These are phyloP conservation scores for Hemicrepidius hirtus DNA, from an alignment of 2,888 invertebrate species.

Conservation along the genomic window DNA sequence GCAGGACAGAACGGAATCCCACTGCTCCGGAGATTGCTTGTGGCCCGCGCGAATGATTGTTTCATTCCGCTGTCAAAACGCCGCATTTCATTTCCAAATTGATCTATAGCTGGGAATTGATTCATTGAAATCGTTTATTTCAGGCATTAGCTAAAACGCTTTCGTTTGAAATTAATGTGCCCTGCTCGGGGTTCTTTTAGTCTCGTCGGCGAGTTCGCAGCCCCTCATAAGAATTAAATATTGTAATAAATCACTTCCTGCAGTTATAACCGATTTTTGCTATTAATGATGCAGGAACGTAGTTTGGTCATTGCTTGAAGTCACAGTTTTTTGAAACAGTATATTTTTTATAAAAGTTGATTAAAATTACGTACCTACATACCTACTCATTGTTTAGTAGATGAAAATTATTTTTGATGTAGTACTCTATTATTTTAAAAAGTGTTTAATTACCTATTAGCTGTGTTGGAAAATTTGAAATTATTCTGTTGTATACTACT, in stretches of 20 bases:
- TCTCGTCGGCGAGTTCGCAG: conserved; percentile 36
- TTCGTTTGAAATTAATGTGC: conserved; percentile 57
- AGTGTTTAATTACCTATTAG: too few species aligned
- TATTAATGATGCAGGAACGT: conserved; percentile 20
- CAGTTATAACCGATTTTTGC: conserved; percentile 27
- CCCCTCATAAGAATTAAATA: conserved; percentile 46
- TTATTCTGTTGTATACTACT: too few species aligned
- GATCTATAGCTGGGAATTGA: conserved; percentile 60
- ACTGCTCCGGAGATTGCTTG: conserved; percentile 50
- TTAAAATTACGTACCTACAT: too few species aligned
- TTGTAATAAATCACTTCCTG: conserved; percentile 44
- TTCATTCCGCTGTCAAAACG: conserved; percentile 54
- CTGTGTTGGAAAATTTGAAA: too few species aligned
- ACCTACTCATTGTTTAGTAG: too few species aligned
- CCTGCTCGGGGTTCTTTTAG: conserved; percentile 42
- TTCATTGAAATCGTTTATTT: conserved; percentile 61
- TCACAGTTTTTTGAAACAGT: too few species aligned
- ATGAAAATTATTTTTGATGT: too few species aligned
- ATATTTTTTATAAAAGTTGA: too few species aligned
- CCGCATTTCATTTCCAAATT: conserved; percentile 56
- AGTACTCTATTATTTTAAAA: too few species aligned
- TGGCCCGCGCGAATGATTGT: conserved; percentile 48
- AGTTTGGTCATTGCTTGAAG: conserved; percentile 9
- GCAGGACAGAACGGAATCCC: conserved; percentile 45
- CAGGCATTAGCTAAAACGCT: conserved; percentile 60